A percentile compares a stretch with the other conserved stretches of the same genome.
These are phyloP conservation scores for Pelobates cultripes DNA, from an alignment of 2,797 vertebrate genomes.

Conservation along the genomic window DNA sequence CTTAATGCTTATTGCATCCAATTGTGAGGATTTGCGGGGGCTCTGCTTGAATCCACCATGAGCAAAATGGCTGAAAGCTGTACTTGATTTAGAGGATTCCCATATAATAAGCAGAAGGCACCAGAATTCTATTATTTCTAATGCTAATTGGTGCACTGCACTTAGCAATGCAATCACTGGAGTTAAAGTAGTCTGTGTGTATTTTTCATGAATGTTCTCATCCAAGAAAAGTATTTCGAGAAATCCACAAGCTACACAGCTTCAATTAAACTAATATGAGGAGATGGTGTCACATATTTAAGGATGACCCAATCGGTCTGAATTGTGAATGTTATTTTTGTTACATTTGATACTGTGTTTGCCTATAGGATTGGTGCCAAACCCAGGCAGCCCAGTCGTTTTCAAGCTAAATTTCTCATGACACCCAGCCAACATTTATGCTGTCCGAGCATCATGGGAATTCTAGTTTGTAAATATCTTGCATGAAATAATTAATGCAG, in stretches of 20 bases:
- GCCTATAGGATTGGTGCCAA: no score
- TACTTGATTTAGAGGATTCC: background rate
- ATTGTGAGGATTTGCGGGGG: background rate
- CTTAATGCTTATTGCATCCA: constrained; percentile 10
- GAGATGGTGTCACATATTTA: background rate
- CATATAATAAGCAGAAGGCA: background rate
- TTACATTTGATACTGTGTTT: no score
- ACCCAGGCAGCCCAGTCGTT: no score
- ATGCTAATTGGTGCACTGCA: background rate
- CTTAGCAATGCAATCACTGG: background rate
- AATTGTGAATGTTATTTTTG: background rate
- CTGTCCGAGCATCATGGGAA: no score
- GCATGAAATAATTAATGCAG: no score
- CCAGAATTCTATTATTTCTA: background rate
- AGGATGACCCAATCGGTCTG: background rate
- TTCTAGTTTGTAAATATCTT: no score
- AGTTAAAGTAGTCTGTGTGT: background rate
- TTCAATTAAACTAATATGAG: background rate
- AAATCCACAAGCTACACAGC: background rate
- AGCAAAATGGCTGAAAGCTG: background rate
- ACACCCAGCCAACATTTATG: no score
- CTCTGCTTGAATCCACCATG: background rate
- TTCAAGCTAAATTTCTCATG: no score
- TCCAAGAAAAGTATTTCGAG: background rate
- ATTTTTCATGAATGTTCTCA: no score